phyloP scores from a whole-genome alignment of 2,888 invertebrate genomes.

The Trypoxylon attenuatum region DNA sequence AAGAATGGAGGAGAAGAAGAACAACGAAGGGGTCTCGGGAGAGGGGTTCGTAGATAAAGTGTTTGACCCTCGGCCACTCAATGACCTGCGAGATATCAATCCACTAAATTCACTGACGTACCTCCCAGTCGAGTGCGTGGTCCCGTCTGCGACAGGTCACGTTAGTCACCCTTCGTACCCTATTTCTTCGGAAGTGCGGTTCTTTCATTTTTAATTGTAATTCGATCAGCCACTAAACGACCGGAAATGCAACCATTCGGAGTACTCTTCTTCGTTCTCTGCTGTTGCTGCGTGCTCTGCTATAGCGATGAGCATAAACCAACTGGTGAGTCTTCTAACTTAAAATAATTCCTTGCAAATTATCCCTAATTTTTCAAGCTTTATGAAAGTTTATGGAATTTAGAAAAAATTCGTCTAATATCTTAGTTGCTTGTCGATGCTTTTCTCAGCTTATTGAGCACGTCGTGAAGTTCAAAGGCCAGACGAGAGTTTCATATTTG shows the following conservation, averaged over 20 bases:
- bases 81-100: slow-evolving; percentile 68
- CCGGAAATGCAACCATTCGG: slow-evolving; percentile 25
- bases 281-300: slow-evolving; percentile 19
- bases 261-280: slow-evolving; percentile 9
- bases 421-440: no score
- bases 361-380: no score
- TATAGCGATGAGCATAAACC: slow-evolving; percentile 1
- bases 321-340: slow-evolving; percentile 19
- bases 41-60: slow-evolving; percentile 56
- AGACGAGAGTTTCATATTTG: no score
- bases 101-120: slow-evolving; percentile 61
- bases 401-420: no score
- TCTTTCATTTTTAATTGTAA: not conserved
- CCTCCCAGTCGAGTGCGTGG: slow-evolving; percentile 54
- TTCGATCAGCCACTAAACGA: not conserved
- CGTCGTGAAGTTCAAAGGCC: no score
- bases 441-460: no score
- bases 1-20: slow-evolving; percentile 26
- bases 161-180: not conserved
- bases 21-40: slow-evolving; percentile 3
- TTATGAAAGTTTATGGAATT: no score
- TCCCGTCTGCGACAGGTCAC: slow-evolving; percentile 12
- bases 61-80: slow-evolving; percentile 68
- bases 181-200: not conserved
- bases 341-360: no score